phyloP scores from a whole-genome alignment of 2,113 vertebrate species.

The Lates calcarifer region DNA sequence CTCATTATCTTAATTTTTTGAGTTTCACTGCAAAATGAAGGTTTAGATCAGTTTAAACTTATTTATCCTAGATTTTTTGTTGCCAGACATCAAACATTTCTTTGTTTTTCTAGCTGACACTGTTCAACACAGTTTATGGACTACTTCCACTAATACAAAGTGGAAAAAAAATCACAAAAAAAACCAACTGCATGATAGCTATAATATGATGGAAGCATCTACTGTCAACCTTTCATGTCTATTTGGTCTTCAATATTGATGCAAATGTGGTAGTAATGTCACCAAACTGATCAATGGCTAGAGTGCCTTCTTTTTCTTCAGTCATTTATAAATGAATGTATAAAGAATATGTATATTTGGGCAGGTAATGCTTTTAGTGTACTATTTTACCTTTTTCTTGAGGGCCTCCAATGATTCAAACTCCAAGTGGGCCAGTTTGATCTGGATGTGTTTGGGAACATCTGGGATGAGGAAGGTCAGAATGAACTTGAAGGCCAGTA shows the following conservation, averaged over 20 bases:
- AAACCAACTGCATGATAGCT: too few species aligned
- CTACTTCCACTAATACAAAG: background rate
- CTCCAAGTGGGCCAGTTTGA: conserved; percentile 90
- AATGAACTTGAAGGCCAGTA: conserved; percentile 94
- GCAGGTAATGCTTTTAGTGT: background rate
- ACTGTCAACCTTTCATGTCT: too few species aligned
- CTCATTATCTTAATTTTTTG: too few species aligned
- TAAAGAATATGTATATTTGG: too few species aligned
- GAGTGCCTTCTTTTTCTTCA: too few species aligned
- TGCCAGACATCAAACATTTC: too few species aligned
- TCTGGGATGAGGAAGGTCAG: conserved; percentile 95
- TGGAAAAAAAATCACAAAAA: too few species aligned
- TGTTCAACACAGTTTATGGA: background rate
- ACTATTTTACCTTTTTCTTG: conserved; percentile 91
- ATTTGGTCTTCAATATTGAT: background rate
- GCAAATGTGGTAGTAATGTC: background rate
- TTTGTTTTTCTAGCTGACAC: background rate
- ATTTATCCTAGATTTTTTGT: background rate
- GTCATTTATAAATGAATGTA: too few species aligned
- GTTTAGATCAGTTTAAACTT: background rate
- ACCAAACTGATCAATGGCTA: background rate
- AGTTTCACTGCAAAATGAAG: too few species aligned
- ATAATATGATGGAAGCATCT: background rate
- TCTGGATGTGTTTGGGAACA: conserved; percentile 90
- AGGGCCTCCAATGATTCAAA: conserved; percentile 96